These are phyloP conservation scores for Phrixothrix hirtus DNA, from an alignment of 2,888 invertebrate genomes.

Conservation along the genomic window DNA sequence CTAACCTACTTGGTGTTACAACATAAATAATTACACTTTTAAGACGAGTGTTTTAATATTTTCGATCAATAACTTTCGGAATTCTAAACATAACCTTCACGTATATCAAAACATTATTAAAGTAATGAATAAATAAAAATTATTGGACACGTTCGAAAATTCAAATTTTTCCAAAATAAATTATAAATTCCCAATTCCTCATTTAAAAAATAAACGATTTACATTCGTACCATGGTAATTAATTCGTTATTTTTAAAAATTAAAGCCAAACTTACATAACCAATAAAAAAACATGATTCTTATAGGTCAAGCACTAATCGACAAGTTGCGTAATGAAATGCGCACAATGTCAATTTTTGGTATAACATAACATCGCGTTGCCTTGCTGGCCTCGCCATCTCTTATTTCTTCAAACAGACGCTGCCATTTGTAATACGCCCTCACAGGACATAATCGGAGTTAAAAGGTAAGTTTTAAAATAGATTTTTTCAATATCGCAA, in stretches of 20 bases:
- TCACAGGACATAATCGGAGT: constrained; percentile 62
- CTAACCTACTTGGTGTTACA: too few relatives aligned
- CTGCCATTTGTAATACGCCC: constrained; percentile 61
- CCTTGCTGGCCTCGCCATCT: constrained; percentile 58
- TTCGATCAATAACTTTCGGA: too few relatives aligned
- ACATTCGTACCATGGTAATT: too few relatives aligned
- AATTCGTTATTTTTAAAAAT: constrained; percentile 2
- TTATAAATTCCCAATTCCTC: too few relatives aligned
- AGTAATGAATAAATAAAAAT: not conserved
- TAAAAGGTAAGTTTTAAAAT: constrained; percentile 49
- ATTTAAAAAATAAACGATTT: too few relatives aligned
- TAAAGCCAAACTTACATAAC: not conserved
- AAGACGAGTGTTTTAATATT: too few relatives aligned
- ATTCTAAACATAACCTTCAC: too few relatives aligned
- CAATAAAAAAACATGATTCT: not conserved
- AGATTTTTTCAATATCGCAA: constrained; percentile 26
- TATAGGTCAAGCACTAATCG: constrained; percentile 6
- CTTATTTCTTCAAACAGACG: constrained; percentile 54
- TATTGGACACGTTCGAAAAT: too few relatives aligned
- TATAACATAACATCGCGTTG: constrained; percentile 9
- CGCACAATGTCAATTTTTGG: constrained; percentile 2
- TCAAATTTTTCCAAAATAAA: not conserved
- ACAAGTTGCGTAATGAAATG: constrained; percentile 22
- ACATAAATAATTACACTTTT: too few relatives aligned
- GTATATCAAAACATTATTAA: too few relatives aligned